Base-by-base conservation (phyloP, 1,140 invertebrate genomes). In the Panagrolaimus sp. region DNA sequence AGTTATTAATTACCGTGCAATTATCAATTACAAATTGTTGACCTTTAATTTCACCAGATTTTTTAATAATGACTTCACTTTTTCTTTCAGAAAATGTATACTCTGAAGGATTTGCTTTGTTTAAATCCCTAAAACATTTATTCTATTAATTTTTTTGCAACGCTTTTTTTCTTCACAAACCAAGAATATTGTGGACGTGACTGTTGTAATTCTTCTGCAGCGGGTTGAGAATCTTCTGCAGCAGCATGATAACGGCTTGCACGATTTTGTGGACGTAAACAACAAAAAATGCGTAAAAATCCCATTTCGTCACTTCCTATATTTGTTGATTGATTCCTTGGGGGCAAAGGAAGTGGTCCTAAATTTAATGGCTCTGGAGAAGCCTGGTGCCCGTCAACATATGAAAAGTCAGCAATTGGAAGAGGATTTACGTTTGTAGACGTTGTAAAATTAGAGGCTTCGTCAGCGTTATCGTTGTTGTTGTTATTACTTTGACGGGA, bases 11-110 rank as follows among this genome's bases (percentile, higher is more conserved):
- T 45, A 74, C 73, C 20, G 42, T 14, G 46, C 74, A 77, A 47
- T 68, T 65, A 14, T 77, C 72, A 42, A 77, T 78, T 9, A 63
- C 23, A 63, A 78, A 78, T 48, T 73, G 68, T 46, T 77, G 73
- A 31, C 73, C 72, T 5, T 42, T 38, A 25, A 78, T 31, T 64
- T 69, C 16, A 3, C 73, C 75, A 43, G 48, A 45, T 57, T 44
- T 45, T 48, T 75, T 78, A 2, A 78, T 43, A n/a, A 69, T 27
- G 47, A 53, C 45, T 64, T 74, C 62, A 42, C 38, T 69, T 8
- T 31, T 45, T 11, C 31, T 14, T 25, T 72, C 51, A 8, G 67
- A n/a, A 20, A 71, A 67, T n/a, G 43, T 46, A 62, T 62, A 75
- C 20, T 76, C 46, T 7, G 42, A 27, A 14, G 74, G 61, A 43